Base-by-base conservation (phyloP, 2,113 vertebrate species). In the Isurus oxyrinchus region DNA sequence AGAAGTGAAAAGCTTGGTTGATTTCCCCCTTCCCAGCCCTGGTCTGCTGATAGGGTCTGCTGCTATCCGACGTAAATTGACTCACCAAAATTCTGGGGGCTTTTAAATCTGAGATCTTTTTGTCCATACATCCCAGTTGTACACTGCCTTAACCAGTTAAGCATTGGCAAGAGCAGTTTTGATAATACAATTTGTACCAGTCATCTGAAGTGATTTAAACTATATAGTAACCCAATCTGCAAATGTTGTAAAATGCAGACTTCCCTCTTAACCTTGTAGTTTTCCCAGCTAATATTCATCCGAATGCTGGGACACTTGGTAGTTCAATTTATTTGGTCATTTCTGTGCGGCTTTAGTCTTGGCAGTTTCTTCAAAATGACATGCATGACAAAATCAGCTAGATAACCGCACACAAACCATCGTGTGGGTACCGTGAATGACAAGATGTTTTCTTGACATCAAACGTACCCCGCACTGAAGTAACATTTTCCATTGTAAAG, bases 401-500 rank as follows among this genome's bases (percentile, higher is more conserved):
- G 11, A 14, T 53, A 55, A 72, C 94, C 44, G 55, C 67, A 55
- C 27, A 69, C 67, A 95, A 72, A 72, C 67, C 94, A 95, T 69
- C 13, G 67, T 72, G 94, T 69, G 40, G 40, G 40, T 72, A 72
- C 94, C 94, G 66, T 76, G 67, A 95, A 53, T 4, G 27, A 35
- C 0, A 49, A 95, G 23, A 53, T 31, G 49, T 76, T 95, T 95
- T 95, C 66, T 55, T 95, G 94, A 95, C 66, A 55, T 95, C 67
- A 95, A 95, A 95, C 11, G 2, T 76, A 72, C 67, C 67, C 94
- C 94, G 67, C 40, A 95, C 44, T 95, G 40, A 72, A 72, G n/a
- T 94, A 95, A 95, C 25, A 72, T 95, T 95, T 95, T 69, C 94
- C 94, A 95, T 27, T 76, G 94, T 55, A 72, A 72, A 95, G 94